phyloP scores from a whole-genome alignment of 2,888 invertebrate species.

The Dasypolia templi region DNA sequence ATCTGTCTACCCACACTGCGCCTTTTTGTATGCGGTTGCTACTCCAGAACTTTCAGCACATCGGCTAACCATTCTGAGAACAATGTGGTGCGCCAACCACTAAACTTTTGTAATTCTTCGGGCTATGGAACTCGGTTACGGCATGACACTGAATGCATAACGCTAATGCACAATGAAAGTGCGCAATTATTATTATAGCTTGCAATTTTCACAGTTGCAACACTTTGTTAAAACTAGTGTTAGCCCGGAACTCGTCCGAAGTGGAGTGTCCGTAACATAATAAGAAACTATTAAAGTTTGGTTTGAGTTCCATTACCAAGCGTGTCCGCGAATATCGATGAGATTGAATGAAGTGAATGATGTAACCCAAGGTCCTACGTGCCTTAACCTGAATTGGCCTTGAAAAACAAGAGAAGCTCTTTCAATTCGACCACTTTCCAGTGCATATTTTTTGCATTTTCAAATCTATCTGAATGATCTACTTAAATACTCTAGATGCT shows the following conservation, averaged over 20 bases:
- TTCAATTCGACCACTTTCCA: background rate
- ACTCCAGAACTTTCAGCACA: background rate
- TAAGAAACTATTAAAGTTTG: conserved; percentile 24
- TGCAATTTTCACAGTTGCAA: background rate
- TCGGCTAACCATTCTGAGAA: background rate
- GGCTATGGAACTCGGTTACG: background rate
- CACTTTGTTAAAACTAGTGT: background rate
- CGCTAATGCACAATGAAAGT: background rate
- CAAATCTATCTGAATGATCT: background rate
- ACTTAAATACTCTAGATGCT: background rate
- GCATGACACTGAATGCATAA: background rate
- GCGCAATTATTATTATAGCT: background rate
- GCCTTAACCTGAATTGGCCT: conserved; percentile 3
- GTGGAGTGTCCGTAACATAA: conserved; percentile 1
- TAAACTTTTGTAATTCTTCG: background rate
- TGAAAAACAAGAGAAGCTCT: background rate
- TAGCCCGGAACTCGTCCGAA: background rate
- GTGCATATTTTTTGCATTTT: background rate
- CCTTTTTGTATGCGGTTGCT: background rate
- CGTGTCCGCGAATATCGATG: conserved; percentile 48
- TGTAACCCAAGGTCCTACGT: background rate
- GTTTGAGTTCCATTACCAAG: conserved; percentile 28
- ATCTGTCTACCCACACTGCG: too few relatives aligned
- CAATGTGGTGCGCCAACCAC: background rate
- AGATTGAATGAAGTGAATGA: conserved; percentile 19